Evolutionary conservation across 2,888 invertebrate species (phyloP).

Genomic region (Ectemnius lituratus): DNA sequence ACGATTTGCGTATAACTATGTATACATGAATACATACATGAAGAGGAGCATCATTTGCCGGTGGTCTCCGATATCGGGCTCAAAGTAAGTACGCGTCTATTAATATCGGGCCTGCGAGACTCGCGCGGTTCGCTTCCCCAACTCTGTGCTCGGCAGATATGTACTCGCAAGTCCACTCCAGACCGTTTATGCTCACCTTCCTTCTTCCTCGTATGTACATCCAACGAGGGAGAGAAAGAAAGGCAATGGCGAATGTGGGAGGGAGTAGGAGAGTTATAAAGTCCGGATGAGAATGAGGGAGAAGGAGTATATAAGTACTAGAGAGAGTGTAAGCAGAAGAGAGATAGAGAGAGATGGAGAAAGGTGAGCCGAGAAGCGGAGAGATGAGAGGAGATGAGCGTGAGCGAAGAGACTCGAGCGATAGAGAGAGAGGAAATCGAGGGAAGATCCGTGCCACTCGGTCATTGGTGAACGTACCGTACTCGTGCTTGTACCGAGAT

Average conservation of each 20-base stretch:
- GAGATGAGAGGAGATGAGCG: constrained; percentile 49
- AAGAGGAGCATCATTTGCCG: constrained; percentile 30
- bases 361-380: constrained; percentile 39
- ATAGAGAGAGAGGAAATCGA: constrained; percentile 19
- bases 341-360: constrained; percentile 2
- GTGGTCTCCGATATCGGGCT: constrained; percentile 41
- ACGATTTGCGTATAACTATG: too few species aligned
- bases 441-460: constrained; percentile 76
- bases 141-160: not conserved
- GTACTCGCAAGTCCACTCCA: constrained; percentile 5
- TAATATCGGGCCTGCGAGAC: constrained; percentile 50
- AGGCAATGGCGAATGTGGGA: not conserved
- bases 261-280: too few species aligned
- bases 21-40: too few species aligned
- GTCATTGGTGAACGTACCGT: constrained; percentile 77
- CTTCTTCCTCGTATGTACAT: not conserved
- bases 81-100: constrained; percentile 53
- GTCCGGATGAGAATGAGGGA: not conserved
- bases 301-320: not conserved
- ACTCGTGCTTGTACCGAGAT: constrained; percentile 59
- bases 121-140: constrained; percentile 50
- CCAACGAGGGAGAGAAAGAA: not conserved
- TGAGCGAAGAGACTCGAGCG: constrained; percentile 7
- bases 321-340: not conserved
- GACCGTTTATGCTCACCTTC: constrained; percentile 5